Conservation (phyloP, 2,888 invertebrate genomes). For the Gibbula magus region DNA sequence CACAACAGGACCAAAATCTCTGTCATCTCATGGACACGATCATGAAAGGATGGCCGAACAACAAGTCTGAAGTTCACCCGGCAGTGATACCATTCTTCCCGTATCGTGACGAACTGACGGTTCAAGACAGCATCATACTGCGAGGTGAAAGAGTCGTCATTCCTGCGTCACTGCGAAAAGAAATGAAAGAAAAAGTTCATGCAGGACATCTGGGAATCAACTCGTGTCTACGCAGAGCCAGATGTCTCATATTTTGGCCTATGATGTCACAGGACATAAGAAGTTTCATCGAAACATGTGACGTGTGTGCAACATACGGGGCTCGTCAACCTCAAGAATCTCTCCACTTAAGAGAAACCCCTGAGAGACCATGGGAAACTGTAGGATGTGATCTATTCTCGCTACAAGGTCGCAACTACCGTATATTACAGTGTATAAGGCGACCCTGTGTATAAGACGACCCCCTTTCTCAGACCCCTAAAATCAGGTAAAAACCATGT, state of each 20-base stretch:
- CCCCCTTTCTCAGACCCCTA: too few species aligned
- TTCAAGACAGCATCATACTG: slow-evolving; percentile 10
- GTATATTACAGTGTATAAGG: too few species aligned
- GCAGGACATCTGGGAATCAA: slow-evolving; percentile 31
- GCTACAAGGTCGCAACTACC: too few species aligned
- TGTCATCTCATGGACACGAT: too few species aligned
- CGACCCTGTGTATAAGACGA: too few species aligned
- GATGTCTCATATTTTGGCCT: slow-evolving; percentile 41
- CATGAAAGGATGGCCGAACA: slow-evolving; percentile 35
- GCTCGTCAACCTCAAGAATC: slow-evolving; percentile 40
- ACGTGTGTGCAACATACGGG: too few species aligned
- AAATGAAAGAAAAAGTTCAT: too few species aligned
- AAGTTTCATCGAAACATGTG: too few species aligned
- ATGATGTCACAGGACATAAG: too few species aligned
- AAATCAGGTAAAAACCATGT: too few species aligned
- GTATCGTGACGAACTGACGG: slow-evolving; percentile 25
- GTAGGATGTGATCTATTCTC: too few species aligned
- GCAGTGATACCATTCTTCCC: slow-evolving; percentile 11
- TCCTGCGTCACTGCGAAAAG: background rate
- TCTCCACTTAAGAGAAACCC: slow-evolving; percentile 33
- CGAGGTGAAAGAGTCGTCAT: background rate
- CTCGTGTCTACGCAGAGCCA: slow-evolving; percentile 17
- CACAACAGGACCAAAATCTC: too few species aligned
- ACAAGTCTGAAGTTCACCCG: background rate
- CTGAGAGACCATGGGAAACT: slow-evolving; percentile 46